Evolutionary conservation across 2,113 vertebrate genomes (phyloP).

Genomic region (Condylura cristata): DNA sequence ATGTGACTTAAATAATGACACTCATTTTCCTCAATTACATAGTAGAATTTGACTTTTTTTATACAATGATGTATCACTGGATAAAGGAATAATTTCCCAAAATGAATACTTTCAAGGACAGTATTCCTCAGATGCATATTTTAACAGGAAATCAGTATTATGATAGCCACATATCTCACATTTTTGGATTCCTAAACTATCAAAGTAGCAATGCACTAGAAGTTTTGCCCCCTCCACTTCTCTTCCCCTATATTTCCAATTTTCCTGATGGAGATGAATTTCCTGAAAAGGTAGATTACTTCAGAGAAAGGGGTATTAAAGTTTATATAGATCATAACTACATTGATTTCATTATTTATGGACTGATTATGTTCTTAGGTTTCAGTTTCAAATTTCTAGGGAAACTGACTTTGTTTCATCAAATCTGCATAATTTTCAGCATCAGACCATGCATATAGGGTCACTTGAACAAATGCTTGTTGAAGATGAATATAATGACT

Average conservation of each 20-base stretch:
- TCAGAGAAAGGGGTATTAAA: conserved; percentile 51
- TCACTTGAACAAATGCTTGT: not conserved
- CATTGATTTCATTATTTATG: not conserved
- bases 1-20: conserved; percentile 30
- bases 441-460: not conserved
- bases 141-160: conserved; percentile 52
- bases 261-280: conserved; percentile 34
- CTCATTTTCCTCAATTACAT: conserved; percentile 48
- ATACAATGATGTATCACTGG: not conserved
- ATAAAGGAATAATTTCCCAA: conserved; percentile 21
- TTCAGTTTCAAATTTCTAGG: conserved; percentile 42
- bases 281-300: conserved; percentile 54
- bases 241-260: not conserved
- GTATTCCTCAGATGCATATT: not conserved
- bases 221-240: not conserved
- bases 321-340: conserved; percentile 15
- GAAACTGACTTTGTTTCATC: conserved; percentile 2
- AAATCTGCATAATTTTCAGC: not conserved
- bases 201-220: not conserved
- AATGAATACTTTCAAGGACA: not conserved
- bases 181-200: not conserved
- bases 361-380: not conserved
- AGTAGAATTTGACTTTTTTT: conserved; percentile 4
- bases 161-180: conserved; percentile 27
- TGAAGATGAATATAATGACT: not conserved